Evolutionary conservation across 2,888 invertebrate genomes (phyloP).

Genomic region (Nymphalis c-album): DNA sequence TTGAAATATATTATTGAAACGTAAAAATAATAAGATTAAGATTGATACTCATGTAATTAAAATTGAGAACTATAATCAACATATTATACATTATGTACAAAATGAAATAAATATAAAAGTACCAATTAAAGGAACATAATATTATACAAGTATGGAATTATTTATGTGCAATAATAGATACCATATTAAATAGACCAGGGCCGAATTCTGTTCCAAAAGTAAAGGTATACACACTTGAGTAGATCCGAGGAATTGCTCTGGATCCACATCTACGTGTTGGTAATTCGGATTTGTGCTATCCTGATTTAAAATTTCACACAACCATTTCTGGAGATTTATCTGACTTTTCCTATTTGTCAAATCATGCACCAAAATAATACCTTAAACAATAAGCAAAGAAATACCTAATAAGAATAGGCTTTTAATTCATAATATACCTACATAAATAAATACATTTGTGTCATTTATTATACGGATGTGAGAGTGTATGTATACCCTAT

Average conservation of each 20-base stretch:
- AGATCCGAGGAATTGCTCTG: slow-evolving; percentile 92
- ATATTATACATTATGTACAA: too few relatives aligned
- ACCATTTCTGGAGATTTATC: slow-evolving; percentile 95
- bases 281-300: slow-evolving; percentile 77
- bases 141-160: too few relatives aligned
- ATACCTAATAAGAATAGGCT: slow-evolving; percentile 8
- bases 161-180: too few relatives aligned
- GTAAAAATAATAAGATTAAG: too few relatives aligned
- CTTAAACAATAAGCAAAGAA: slow-evolving; percentile 63
- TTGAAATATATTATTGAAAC: background rate
- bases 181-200: too few relatives aligned
- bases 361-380: slow-evolving; percentile 97
- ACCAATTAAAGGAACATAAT: too few relatives aligned
- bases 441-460: background rate
- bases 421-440: background rate
- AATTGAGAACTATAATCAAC: too few relatives aligned
- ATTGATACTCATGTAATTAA: too few relatives aligned
- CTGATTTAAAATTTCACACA: slow-evolving; percentile 92
- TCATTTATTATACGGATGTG: too few relatives aligned
- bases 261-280: slow-evolving; percentile 87
- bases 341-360: slow-evolving; percentile 97
- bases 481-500: too few relatives aligned
- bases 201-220: background rate
- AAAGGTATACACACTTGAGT: slow-evolving; percentile 80
- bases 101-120: too few relatives aligned